A percentile compares a stretch with the other conserved stretches of the same genome.
These are phyloP conservation scores for Andrena chrysosceles DNA, from an alignment of 2,888 invertebrate genomes.

Conservation along the genomic window DNA sequence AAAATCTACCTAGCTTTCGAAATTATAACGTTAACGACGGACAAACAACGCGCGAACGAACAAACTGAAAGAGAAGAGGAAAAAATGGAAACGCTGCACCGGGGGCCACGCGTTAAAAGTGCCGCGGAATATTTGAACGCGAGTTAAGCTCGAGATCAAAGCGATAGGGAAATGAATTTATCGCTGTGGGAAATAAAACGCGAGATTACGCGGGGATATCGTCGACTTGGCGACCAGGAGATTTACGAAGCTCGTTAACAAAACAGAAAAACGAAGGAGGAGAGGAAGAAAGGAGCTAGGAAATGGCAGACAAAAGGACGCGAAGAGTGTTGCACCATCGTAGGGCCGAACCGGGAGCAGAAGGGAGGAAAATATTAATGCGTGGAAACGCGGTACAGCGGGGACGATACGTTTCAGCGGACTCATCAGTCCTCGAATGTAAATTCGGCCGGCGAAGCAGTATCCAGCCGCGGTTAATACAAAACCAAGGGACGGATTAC, in stretches of 20 bases:
- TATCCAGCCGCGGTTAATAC: conserved; percentile 53
- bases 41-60: background rate
- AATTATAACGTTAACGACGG: background rate
- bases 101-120: conserved; percentile 11
- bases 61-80: background rate
- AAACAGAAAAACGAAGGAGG: background rate
- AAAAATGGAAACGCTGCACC: background rate
- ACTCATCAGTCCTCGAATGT: conserved; percentile 55
- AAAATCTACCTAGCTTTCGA: conserved; percentile 7
- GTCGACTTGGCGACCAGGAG: conserved; percentile 31
- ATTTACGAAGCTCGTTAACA: conserved; percentile 49
- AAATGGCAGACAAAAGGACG: background rate
- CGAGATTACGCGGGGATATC: conserved; percentile 54
- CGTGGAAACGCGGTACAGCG: conserved; percentile 5
- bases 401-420: conserved; percentile 41
- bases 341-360: background rate
- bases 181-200: conserved; percentile 45
- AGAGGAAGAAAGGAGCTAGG: no score
- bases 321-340: no score
- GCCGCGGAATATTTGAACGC: conserved; percentile 25
- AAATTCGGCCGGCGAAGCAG: conserved; percentile 46
- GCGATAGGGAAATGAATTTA: conserved; percentile 45
- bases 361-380: conserved; percentile 18
- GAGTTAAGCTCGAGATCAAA: conserved; percentile 45
- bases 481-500: conserved; percentile 54